Percentiles rank a stretch among this genome's conserved stretches.
Conservation (phyloP, 2,888 invertebrate genomes). For the Polydrusus cervinus region DNA sequence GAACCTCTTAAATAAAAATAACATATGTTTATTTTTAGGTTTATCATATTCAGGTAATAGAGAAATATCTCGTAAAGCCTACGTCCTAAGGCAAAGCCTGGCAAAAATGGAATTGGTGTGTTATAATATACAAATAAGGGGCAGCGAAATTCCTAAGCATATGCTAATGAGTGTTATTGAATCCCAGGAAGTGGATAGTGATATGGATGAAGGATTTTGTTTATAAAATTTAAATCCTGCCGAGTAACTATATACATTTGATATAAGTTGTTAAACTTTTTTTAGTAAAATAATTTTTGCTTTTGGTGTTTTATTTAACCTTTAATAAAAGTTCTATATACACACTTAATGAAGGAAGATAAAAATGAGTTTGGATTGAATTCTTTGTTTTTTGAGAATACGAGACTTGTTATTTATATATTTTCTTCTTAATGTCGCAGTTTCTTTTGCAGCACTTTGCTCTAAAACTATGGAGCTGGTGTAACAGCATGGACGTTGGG, state of each 20-base stretch:
- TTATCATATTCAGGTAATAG: conserved; percentile 72
- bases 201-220: conserved; percentile 68
- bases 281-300: background rate
- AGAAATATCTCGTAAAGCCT: conserved; percentile 82
- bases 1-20: too few species aligned
- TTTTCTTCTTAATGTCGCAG: too few species aligned
- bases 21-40: conserved; percentile 67
- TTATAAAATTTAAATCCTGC: background rate
- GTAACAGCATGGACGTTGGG: too few species aligned
- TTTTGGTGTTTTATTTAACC: conserved; percentile 5
- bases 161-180: conserved; percentile 76
- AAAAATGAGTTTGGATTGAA: too few species aligned
- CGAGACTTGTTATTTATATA: too few species aligned
- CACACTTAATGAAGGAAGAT: too few species aligned
- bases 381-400: too few species aligned
- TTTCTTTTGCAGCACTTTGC: too few species aligned
- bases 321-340: too few species aligned
- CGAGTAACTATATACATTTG: background rate
- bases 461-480: too few species aligned
- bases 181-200: conserved; percentile 61
- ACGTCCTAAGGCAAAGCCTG: conserved; percentile 83
- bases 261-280: background rate
- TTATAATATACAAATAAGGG: conserved; percentile 66
- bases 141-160: conserved; percentile 83
- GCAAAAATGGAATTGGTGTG: conserved; percentile 83